Percentiles rank a stretch among this genome's conserved stretches.
Conservation (phyloP, 1,140 invertebrate genomes). For the Drosophila nannoptera region DNA sequence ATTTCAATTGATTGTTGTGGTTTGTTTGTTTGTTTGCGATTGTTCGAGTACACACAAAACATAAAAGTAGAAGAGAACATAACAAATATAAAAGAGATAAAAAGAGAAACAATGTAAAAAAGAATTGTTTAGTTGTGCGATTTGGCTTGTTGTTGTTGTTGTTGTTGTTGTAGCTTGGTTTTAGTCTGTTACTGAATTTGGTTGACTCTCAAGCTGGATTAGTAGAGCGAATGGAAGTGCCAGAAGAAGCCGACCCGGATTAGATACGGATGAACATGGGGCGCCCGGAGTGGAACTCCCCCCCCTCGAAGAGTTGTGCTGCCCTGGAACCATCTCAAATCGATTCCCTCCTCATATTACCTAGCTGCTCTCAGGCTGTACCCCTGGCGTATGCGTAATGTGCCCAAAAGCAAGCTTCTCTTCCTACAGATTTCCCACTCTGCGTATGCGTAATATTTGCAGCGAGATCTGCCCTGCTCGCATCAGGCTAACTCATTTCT, state of each 20-base stretch:
- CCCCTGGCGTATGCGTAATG: no score
- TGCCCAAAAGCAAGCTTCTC: no score
- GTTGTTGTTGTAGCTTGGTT: slow-evolving; percentile 3
- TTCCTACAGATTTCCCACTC: no score
- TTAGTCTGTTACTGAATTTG: slow-evolving; percentile 25
- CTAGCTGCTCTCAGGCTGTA: no score
- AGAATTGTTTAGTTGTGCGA: slow-evolving; percentile 69
- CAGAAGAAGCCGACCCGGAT: slow-evolving; percentile 12
- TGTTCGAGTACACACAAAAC: slow-evolving; percentile 71
- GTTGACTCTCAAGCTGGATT: slow-evolving; percentile 13
- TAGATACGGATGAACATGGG: slow-evolving; percentile 24
- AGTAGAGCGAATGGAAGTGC: slow-evolving; percentile 13
- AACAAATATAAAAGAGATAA: slow-evolving; percentile 75
- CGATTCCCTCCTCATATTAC: no score
- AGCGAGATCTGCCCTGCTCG: no score
- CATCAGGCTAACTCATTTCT: no score
- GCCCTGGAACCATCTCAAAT: no score
- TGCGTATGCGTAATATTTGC: no score
- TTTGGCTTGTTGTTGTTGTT: slow-evolving; percentile 23
- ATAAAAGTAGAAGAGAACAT: slow-evolving; percentile 76
- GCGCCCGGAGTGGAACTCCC: not conserved
- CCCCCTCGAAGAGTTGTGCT: no score
- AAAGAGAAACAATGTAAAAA: slow-evolving; percentile 67
- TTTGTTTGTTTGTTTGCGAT: slow-evolving; percentile 49
- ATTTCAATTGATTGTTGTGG: no score